Base-by-base conservation (phyloP, 2,113 vertebrate species). In the Symphodus melops region DNA sequence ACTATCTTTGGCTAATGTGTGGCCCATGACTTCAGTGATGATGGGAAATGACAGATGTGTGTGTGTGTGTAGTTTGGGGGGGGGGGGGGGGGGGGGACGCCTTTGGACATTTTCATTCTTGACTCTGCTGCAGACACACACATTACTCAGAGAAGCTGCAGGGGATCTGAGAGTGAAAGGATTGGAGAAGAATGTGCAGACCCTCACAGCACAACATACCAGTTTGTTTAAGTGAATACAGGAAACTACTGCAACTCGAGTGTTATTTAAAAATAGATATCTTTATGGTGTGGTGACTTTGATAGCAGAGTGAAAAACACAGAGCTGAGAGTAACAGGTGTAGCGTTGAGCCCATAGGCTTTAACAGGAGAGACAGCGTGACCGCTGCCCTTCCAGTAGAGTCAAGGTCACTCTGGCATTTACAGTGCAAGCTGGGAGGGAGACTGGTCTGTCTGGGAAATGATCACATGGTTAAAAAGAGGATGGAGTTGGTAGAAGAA, bases 321-420 rank as follows among this genome's bases (percentile, higher is more conserved):
- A 7, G 48, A 44, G 25, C n/a, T 62, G 63, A 64, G 63, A 42
- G 52, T 76, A 72, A 68, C 59, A 67, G 77, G 73, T 81, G 72
- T 49, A 62, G 64, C 33, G 2, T 54, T 61, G 69, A 81, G 77
- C 72, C 57, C 21, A 42, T 23, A 25, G 77, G 68, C 68, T 74
- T 73, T 75, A 61, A 75, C 66, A 58, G 72, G 37, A 68, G 57
- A 14, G 8, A 68, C 19, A 1, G 5, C 21, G 28, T 66, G 54
- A 69, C 77, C 51, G 69, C 64, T 53, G 82, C 46, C 64, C 55
- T 56, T 74, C 64, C 42, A 41, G 37, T 9, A 16, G 49, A 46
- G 42, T 21, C 67, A 57, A 73, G 73, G 66, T 69, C 68, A 77
- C 19, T 60, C 58, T 65, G 49, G 64, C 49, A 53, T 58, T 70